Percentiles rank a stretch among this genome's conserved stretches.
Evolutionary conservation across 1,140 invertebrate species (phyloP).

Genomic region (Euwallacea fornicatus): DNA sequence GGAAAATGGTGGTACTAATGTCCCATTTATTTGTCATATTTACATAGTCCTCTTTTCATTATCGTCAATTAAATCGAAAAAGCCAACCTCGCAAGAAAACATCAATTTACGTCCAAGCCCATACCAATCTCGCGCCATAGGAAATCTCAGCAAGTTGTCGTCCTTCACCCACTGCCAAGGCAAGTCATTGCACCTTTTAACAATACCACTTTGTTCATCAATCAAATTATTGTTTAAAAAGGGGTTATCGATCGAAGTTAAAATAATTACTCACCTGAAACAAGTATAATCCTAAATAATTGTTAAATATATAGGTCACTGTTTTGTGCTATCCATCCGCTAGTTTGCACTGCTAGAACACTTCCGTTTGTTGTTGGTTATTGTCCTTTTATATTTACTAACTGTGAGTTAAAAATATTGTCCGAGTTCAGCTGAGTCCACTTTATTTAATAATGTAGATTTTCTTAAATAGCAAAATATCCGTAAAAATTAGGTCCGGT

Average conservation of each 20-base stretch:
- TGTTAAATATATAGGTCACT: slow-evolving; percentile 28
- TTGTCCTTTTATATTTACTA: slow-evolving; percentile 11
- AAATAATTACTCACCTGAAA: slow-evolving; percentile 26
- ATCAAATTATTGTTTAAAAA: background rate
- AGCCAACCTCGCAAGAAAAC: too few species aligned
- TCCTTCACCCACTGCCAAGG: slow-evolving; percentile 44
- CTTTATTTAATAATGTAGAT: too few species aligned
- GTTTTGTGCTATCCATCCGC: slow-evolving; percentile 20
- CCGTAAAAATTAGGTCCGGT: background rate
- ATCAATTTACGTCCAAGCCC: too few species aligned
- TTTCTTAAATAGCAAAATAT: too few species aligned
- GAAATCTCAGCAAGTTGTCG: slow-evolving; percentile 35
- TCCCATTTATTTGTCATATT: too few species aligned
- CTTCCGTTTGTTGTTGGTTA: slow-evolving; percentile 16
- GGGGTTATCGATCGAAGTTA: background rate
- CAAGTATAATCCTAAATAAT: slow-evolving; percentile 11
- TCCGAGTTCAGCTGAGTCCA: too few species aligned
- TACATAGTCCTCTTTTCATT: too few species aligned
- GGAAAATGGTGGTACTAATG: too few species aligned
- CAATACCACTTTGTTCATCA: background rate
- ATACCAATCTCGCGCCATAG: background rate
- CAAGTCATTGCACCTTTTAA: slow-evolving; percentile 40
- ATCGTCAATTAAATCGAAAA: too few species aligned
- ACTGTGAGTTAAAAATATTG: too few species aligned
- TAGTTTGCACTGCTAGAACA: slow-evolving; percentile 13